phyloP scores from a whole-genome alignment of 1,140 invertebrate species.

The Liolophura sinensis region DNA sequence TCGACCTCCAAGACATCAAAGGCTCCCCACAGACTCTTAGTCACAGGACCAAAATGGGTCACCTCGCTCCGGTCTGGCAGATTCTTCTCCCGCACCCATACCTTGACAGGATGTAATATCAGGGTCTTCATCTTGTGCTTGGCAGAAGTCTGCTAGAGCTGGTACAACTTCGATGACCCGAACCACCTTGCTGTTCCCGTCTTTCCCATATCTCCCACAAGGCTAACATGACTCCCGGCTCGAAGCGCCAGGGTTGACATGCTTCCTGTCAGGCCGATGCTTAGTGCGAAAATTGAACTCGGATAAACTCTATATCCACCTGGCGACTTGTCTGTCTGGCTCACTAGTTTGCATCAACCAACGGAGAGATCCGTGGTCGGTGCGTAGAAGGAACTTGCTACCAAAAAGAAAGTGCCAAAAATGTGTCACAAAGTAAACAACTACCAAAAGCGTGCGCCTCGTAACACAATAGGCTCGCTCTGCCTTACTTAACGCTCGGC shows the following conservation, averaged over 20 bases:
- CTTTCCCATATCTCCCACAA: slow-evolving; percentile 36
- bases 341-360: slow-evolving; percentile 19
- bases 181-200: slow-evolving; percentile 28
- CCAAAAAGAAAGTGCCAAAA: slow-evolving; percentile 27
- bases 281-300: too few species aligned
- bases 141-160: neutral
- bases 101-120: slow-evolving; percentile 10
- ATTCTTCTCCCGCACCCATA: neutral
- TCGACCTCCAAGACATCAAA: too few species aligned
- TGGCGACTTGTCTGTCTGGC: too few species aligned
- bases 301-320: too few species aligned
- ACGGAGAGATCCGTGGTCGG: slow-evolving; percentile 24
- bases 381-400: slow-evolving; percentile 18
- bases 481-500: slow-evolving; percentile 9
- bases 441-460: slow-evolving; percentile 19
- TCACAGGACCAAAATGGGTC: too few species aligned
- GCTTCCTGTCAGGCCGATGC: too few species aligned
- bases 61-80: neutral
- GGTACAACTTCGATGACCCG: neutral
- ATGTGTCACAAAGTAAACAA: slow-evolving; percentile 14
- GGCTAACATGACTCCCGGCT: too few species aligned
- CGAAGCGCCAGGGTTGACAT: too few species aligned
- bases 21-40: too few species aligned
- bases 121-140: neutral
- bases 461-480: slow-evolving; percentile 24